phyloP scores from a whole-genome alignment of 2,797 vertebrate genomes.

The Xiphorhynchus erythropygius region DNA sequence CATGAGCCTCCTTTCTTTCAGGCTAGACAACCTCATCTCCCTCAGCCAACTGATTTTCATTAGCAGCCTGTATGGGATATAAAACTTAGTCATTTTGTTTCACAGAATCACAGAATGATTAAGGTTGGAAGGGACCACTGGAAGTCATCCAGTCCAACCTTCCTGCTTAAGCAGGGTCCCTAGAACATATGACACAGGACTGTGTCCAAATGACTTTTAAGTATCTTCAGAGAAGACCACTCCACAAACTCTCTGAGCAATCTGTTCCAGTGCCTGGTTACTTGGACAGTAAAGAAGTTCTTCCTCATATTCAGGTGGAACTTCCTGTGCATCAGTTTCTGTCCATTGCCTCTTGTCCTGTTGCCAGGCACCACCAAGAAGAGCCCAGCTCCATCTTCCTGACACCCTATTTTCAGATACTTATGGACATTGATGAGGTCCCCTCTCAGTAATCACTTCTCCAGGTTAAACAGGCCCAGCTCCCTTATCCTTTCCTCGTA shows the following conservation, averaged over 20 bases:
- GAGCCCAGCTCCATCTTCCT: not conserved
- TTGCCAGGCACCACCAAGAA: accelerated
- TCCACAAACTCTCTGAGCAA: not conserved
- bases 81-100: not conserved
- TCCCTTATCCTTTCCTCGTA: not conserved
- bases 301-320: not conserved
- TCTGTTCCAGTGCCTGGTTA: accelerated
- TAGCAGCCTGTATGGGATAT: not conserved
- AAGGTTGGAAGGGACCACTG: not conserved
- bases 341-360: not conserved
- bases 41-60: not conserved
- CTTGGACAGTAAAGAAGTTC: not conserved
- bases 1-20: not conserved
- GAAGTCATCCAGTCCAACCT: not conserved
- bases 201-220: not conserved
- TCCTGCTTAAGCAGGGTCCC: not conserved
- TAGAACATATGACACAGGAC: not conserved
- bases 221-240: not conserved
- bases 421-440: not conserved
- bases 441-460: not conserved
- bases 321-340: not conserved
- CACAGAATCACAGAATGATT: not conserved
- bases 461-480: not conserved
- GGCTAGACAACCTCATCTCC: not conserved
- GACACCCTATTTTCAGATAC: not conserved